Conservation (phyloP, 2,888 invertebrate species). For the Noctua janthina region DNA sequence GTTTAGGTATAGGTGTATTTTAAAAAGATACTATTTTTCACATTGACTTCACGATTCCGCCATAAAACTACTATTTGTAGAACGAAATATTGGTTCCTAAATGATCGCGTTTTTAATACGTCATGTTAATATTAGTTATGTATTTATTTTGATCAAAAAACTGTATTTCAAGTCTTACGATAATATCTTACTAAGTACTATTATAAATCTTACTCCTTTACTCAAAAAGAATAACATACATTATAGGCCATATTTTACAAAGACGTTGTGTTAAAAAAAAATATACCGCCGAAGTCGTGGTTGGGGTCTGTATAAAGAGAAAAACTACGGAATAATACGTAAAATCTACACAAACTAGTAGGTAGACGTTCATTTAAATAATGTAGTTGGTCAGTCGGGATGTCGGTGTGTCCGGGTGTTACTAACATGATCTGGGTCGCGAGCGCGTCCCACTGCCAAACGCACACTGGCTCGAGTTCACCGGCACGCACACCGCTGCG, state of each 20-base stretch:
- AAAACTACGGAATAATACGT: neutral
- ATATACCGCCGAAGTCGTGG: neutral
- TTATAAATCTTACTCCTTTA: no score
- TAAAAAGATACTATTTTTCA: neutral
- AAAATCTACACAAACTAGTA: neutral
- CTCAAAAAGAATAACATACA: no score
- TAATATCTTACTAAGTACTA: no score
- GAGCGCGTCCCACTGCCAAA: conserved; percentile 80
- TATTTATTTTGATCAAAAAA: neutral
- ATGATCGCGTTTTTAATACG: neutral
- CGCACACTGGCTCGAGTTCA: conserved; percentile 69
- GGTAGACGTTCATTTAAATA: conserved; percentile 24
- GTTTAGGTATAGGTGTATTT: neutral
- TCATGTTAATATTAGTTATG: neutral
- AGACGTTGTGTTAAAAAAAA: neutral
- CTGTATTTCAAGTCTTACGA: neutral
- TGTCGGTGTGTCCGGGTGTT: conserved; percentile 58
- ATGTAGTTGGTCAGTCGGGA: conserved; percentile 47
- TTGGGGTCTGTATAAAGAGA: neutral
- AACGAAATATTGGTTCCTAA: neutral
- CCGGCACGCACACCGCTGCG: conserved; percentile 60
- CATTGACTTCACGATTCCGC: neutral
- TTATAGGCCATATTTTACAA: neutral
- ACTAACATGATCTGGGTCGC: conserved; percentile 78
- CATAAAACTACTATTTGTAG: neutral